Percentiles rank a stretch among this genome's conserved stretches.
Evolutionary conservation across 2,797 vertebrate species (phyloP).

Genomic region (Orestias chungarensis): DNA sequence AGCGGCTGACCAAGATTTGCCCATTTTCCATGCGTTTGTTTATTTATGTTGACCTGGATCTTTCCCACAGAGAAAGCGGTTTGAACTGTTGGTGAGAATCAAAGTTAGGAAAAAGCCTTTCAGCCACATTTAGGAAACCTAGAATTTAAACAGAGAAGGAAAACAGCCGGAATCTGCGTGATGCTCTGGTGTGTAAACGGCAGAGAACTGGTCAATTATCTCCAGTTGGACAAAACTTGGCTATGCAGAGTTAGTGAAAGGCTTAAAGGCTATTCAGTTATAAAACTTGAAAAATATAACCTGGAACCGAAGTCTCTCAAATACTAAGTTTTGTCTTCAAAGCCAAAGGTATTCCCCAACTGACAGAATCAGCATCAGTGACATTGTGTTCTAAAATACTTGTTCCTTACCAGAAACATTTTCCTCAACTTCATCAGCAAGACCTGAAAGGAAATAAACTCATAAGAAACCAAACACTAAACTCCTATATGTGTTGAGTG

Average conservation of each 20-base stretch:
- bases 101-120: neutral
- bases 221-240: neutral
- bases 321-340: neutral
- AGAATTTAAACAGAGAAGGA: neutral
- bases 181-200: no score
- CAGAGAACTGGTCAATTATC: neutral
- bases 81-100: constrained; percentile 64
- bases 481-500: no score
- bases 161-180: neutral
- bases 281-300: neutral
- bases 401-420: constrained; percentile 80
- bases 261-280: neutral
- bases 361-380: neutral
- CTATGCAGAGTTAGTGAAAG: neutral
- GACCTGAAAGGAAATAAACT: constrained; percentile 70
- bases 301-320: neutral
- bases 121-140: neutral
- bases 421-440: constrained; percentile 83
- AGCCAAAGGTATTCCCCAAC: neutral
- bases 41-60: constrained; percentile 87
- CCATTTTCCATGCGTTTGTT: constrained; percentile 83
- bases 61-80: constrained; percentile 83
- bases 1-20: constrained; percentile 81
- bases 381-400: neutral
- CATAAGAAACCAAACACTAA: no score